phyloP scores from a whole-genome alignment of 2,888 invertebrate species.

The Keiferia lycopersicella region DNA sequence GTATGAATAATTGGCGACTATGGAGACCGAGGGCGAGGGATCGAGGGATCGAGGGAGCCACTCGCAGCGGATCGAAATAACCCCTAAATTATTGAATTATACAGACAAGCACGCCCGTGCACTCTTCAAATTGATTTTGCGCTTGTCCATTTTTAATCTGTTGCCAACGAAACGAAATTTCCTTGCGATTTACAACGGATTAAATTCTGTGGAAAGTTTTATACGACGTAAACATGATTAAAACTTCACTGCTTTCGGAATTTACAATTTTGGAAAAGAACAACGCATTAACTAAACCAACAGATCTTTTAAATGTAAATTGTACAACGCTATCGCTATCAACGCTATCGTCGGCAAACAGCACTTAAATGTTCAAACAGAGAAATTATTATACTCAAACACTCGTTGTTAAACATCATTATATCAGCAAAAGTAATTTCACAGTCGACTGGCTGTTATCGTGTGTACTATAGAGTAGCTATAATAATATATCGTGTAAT shows the following conservation, averaged over 20 bases:
- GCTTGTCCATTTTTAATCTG: conserved; percentile 23
- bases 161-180: conserved; percentile 11
- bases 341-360: conserved; percentile 3
- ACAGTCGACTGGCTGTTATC: conserved; percentile 20
- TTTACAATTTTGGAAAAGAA: conserved; percentile 1
- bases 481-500: conserved; percentile 1
- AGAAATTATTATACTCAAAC: conserved; percentile 21
- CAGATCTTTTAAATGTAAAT: conserved; percentile 13
- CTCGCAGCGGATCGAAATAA: conserved; percentile 67
- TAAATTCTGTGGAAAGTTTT: conserved; percentile 9
- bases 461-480: conserved; percentile 5
- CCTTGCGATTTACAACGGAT: neutral
- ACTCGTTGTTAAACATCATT: conserved; percentile 24
- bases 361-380: conserved; percentile 20
- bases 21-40: conserved; percentile 57
- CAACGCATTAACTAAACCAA: conserved; percentile 7
- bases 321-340: neutral
- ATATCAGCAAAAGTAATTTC: conserved; percentile 26
- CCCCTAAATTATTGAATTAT: conserved; percentile 76
- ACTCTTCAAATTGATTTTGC: conserved; percentile 48
- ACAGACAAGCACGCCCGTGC: conserved; percentile 57
- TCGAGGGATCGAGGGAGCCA: conserved; percentile 23
- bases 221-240: neutral
- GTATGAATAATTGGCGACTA: conserved; percentile 74
- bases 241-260: neutral